A percentile compares a stretch with the other conserved stretches of the same genome.
These are phyloP conservation scores for Sapajus apella DNA, from an alignment of 2,113 vertebrate genomes.

Conservation along the genomic window DNA sequence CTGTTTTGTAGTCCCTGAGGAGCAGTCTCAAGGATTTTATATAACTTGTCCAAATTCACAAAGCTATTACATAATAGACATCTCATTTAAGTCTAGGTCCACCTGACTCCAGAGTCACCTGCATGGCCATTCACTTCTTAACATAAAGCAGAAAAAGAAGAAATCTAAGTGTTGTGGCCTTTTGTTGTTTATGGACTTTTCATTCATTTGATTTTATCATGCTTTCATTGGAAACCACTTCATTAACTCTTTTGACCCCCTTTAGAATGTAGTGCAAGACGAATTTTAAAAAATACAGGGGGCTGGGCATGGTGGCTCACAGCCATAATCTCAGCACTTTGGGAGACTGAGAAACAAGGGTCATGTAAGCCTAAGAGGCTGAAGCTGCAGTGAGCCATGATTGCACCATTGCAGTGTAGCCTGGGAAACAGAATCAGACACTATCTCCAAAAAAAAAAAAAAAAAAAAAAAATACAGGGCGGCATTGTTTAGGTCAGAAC, in stretches of 20 bases:
- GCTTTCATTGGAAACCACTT: slow-evolving; percentile 3
- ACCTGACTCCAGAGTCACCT: not conserved
- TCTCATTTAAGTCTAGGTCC: not conserved
- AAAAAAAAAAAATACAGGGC: not conserved
- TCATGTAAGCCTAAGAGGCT: no score
- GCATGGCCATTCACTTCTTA: not conserved
- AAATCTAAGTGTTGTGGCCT: not conserved
- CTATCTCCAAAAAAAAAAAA: no score
- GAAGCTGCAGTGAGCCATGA: no score
- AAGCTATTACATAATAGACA: not conserved
- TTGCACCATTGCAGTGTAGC: no score
- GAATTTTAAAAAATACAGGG: not conserved
- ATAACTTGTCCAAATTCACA: not conserved
- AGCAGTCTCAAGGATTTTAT: not conserved
- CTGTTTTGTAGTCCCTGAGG: not conserved
- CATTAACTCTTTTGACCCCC: not conserved
- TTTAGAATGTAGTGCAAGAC: not conserved
- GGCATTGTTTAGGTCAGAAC: not conserved
- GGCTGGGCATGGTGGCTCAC: no score
- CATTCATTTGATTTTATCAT: slow-evolving; percentile 2
- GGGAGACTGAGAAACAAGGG: no score
- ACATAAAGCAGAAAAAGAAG: not conserved
- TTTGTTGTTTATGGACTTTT: not conserved
- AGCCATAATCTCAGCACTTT: no score
- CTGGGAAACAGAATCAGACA: no score